These are phyloP conservation scores for Epinotia bilunana DNA, from an alignment of 2,888 invertebrate genomes.

Conservation along the genomic window DNA sequence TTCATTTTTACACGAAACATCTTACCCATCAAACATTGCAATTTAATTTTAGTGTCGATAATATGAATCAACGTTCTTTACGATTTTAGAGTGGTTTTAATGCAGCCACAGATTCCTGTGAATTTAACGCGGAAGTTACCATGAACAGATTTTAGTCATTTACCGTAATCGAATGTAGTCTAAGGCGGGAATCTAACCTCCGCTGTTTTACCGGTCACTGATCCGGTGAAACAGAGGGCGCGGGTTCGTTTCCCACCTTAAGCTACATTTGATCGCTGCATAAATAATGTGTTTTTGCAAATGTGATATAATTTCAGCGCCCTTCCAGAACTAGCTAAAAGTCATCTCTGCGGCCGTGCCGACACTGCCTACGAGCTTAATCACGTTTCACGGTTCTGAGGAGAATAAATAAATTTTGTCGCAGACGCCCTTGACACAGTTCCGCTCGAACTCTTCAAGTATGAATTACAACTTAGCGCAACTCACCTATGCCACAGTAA, in stretches of 20 bases:
- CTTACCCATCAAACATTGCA: constrained; percentile 30
- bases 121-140: too few relatives aligned
- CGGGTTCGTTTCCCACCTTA: too few relatives aligned
- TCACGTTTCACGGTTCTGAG: constrained; percentile 50
- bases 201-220: too few relatives aligned
- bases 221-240: too few relatives aligned
- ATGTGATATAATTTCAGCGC: not conserved
- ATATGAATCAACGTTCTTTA: constrained; percentile 37
- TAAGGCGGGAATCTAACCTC: too few relatives aligned
- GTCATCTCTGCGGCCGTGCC: constrained; percentile 2
- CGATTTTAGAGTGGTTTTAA: constrained; percentile 34
- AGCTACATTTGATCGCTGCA: too few relatives aligned
- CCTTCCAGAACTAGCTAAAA: constrained; percentile 7
- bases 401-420: constrained; percentile 56
- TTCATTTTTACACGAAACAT: constrained; percentile 11
- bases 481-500: constrained; percentile 11
- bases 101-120: not conserved
- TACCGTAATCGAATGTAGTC: too few relatives aligned
- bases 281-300: constrained; percentile 24
- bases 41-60: constrained; percentile 34
- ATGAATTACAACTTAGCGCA: constrained; percentile 36
- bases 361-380: constrained; percentile 28
- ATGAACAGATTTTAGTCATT: too few relatives aligned
- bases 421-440: constrained; percentile 55
- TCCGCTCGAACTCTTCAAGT: constrained; percentile 40